Base-by-base conservation (phyloP, 2,888 invertebrate genomes). In the Conchocele bisecta region DNA sequence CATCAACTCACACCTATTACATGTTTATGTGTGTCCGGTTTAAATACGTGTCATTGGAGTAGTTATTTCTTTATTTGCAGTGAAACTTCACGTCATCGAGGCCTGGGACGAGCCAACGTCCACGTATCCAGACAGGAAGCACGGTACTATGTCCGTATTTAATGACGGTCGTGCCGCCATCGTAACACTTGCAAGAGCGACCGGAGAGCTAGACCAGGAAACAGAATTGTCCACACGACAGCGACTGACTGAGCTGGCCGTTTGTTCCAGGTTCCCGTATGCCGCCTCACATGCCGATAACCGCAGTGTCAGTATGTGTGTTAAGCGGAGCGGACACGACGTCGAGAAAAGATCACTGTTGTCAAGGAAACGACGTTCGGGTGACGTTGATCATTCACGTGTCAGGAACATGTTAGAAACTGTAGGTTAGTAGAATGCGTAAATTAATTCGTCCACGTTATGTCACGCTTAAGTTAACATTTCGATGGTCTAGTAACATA, bases 21-120 rank as follows among this genome's bases (percentile, higher is more conserved):
- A n/a, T n/a, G n/a, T n/a, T n/a, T n/a, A n/a, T n/a, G n/a, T n/a
- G n/a, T n/a, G n/a, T n/a, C n/a, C n/a, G n/a, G n/a, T n/a, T n/a
- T n/a, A n/a, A n/a, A n/a, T n/a, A n/a, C n/a, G n/a, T n/a, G n/a
- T n/a, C n/a, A n/a, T n/a, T n/a, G n/a, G n/a, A n/a, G n/a, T n/a
- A n/a, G n/a, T n/a, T n/a, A n/a, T n/a, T n/a, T n/a, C n/a, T n/a
- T n/a, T n/a, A n/a, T n/a, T n/a, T n/a, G n/a, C 51, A 83, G 82
- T 79, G 60, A 81, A 78, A 22, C 56, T 83, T 0, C 15, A 77
- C n/a, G 71, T 83, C 4, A 15, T 57, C n/a, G 77, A 82, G 29
- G 78, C 77, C 1, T 78, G 71, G 78, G 81, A 79, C 31, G 83
- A 85, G 54, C 77, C 81, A 24, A 80, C 78, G 2, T 79, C 80